Conservation (phyloP, 2,888 invertebrate genomes). For the Lydus trimaculatus region DNA sequence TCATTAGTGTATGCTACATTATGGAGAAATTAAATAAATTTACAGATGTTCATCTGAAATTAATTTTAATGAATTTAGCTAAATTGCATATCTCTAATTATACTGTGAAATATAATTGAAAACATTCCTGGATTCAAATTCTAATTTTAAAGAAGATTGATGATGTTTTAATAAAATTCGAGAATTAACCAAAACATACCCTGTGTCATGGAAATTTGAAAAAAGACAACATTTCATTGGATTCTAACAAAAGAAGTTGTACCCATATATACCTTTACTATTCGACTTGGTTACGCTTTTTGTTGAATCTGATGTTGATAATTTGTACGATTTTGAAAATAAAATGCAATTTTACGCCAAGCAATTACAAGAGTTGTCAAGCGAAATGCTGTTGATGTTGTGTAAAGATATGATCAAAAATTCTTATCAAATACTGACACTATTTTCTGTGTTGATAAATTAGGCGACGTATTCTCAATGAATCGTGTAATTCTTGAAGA, state of each 20-base stretch:
- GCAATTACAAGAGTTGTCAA: neutral
- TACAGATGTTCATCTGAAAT: neutral
- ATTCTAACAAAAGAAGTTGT: neutral
- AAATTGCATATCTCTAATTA: neutral
- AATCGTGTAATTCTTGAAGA: slow-evolving; percentile 13
- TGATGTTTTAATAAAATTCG: neutral
- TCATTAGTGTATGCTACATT: neutral
- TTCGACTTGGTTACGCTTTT: neutral
- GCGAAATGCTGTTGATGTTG: neutral
- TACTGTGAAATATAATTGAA: neutral
- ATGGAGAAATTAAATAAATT: neutral
- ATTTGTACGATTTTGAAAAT: neutral
- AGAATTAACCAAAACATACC: neutral
- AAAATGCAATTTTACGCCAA: neutral
- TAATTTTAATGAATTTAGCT: neutral
- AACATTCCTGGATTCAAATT: neutral
- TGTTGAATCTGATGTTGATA: neutral
- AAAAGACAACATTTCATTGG: neutral
- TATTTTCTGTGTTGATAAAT: neutral
- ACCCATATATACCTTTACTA: neutral
- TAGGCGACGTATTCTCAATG: neutral
- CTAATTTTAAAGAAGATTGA: neutral
- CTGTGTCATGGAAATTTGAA: neutral
- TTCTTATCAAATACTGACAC: neutral
- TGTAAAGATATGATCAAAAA: neutral